Evolutionary conservation across 2,888 invertebrate genomes (phyloP), one percentile per base, ranked within the genome.

Genomic region (Nesidiocoris tenuis): DNA sequence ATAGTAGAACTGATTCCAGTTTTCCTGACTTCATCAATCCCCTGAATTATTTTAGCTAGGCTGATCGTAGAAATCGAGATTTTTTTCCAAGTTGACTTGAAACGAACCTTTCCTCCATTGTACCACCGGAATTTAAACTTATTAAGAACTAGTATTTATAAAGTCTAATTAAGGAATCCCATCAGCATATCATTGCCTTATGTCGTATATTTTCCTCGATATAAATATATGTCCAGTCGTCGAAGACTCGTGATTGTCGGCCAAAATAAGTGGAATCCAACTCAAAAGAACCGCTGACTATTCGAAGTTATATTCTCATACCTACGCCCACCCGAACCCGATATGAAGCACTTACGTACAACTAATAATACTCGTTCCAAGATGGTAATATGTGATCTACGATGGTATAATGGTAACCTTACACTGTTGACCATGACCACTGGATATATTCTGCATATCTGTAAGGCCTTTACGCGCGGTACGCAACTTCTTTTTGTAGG

Each of bases 371-470:
- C 12, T 39, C 39, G 3, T 39, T 7, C 39, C 39, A 39, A 3
- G 39, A 39, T 12, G 39, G 39, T 39, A 39, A 39, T 65, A 25
- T 24, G n/a, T n/a, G n/a, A n/a, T n/a, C n/a, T n/a, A n/a, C n/a
- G n/a, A n/a, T n/a, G n/a, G n/a, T 39, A 39, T 39, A 12, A 39
- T 39, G 5, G 39, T 39, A 7, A 3, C 39, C 3, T 39, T 39
- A 12, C n/a, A n/a, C 39, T 39, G 39, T 18, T 22, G 25, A 25
- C 16, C 65, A 75, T 67, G 76, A 77, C 72, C 74, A 76, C 70
- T 77, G 76, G 76, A 67, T 76, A 74, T 74, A 76, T 74, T 63
- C 70, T 77, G 78, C 78, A 78, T 78, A 78, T 78, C 78, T 74
- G 39, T 75, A 77, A 75, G 70, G 78, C 78, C 78, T 78, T 78